Percentiles rank a stretch among this genome's conserved stretches.
Evolutionary conservation across 2,888 invertebrate species (phyloP).

Genomic region (Harmothoe impar): DNA sequence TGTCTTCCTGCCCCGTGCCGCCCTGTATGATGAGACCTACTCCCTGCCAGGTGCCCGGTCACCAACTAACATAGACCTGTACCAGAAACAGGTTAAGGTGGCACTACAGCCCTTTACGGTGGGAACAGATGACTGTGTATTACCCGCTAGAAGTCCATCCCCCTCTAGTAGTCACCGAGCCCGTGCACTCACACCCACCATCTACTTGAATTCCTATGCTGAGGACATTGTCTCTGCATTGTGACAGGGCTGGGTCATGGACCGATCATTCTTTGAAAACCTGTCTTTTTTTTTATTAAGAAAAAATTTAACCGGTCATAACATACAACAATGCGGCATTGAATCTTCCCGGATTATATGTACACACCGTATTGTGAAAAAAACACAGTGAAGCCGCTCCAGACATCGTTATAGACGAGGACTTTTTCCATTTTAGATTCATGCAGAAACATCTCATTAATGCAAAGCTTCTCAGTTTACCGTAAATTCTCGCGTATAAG

Average conservation of each 20-base stretch:
- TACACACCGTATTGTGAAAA: background rate
- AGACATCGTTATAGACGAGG: background rate
- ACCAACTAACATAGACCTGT: background rate
- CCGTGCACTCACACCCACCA: background rate
- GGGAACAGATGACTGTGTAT: background rate
- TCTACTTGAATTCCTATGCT: background rate
- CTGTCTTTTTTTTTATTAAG: too few relatives aligned
- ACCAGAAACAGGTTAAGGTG: background rate
- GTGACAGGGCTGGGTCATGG: background rate
- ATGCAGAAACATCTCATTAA: too few relatives aligned
- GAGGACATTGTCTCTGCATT: slow-evolving; percentile 20
- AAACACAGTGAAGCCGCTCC: background rate
- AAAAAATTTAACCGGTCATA: too few relatives aligned
- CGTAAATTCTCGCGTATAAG: too few relatives aligned
- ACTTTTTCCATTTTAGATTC: too few relatives aligned
- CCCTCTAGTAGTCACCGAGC: background rate
- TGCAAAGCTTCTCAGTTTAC: too few relatives aligned
- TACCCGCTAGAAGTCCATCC: background rate
- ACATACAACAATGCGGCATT: too few relatives aligned
- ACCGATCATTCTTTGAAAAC: too few relatives aligned
- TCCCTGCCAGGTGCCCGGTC: background rate
- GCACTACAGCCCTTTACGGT: background rate
- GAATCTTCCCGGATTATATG: background rate
- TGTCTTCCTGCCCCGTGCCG: background rate
- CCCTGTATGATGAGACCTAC: background rate